Percentiles rank a stretch among this genome's conserved stretches.
phyloP scores from a whole-genome alignment of 2,797 vertebrate genomes.

The Sebastes steindachneri region DNA sequence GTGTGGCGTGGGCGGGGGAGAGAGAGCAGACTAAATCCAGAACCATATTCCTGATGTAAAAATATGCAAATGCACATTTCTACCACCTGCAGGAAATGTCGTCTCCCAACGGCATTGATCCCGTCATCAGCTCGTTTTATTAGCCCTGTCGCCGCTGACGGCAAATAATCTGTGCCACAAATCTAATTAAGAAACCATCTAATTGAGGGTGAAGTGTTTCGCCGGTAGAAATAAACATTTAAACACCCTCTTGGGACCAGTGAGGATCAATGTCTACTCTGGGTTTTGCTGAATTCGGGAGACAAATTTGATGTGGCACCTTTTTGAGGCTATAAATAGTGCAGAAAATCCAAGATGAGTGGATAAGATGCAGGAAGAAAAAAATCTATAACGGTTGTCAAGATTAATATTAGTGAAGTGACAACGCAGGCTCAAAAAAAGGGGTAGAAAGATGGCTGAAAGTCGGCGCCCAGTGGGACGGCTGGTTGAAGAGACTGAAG shows the following conservation, averaged over 20 bases:
- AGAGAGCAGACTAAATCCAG: background rate
- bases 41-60: slow-evolving; percentile 3
- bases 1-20: background rate
- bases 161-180: slow-evolving; percentile 22
- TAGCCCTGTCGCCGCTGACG: background rate
- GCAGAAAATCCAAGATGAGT: background rate
- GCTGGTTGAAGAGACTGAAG: slow-evolving; percentile 1
- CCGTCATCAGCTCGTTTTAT: background rate
- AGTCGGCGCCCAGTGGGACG: background rate
- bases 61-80: slow-evolving; percentile 16
- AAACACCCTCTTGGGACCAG: background rate
- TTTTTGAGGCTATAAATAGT: background rate
- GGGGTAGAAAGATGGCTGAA: background rate
- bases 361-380: background rate
- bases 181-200: slow-evolving; percentile 44
- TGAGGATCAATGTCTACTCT: slow-evolving; percentile 23
- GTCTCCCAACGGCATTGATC: background rate
- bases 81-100: slow-evolving; percentile 31
- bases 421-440: background rate
- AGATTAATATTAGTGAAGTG: background rate
- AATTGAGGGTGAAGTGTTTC: slow-evolving; percentile 37
- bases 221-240: slow-evolving; percentile 15
- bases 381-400: slow-evolving; percentile 6
- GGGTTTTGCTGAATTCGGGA: slow-evolving; percentile 7
- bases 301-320: background rate